Percentiles rank a stretch among this genome's conserved stretches.
Evolutionary conservation across 2,113 vertebrate genomes (phyloP).

Genomic region (Hemiprocne comata): DNA sequence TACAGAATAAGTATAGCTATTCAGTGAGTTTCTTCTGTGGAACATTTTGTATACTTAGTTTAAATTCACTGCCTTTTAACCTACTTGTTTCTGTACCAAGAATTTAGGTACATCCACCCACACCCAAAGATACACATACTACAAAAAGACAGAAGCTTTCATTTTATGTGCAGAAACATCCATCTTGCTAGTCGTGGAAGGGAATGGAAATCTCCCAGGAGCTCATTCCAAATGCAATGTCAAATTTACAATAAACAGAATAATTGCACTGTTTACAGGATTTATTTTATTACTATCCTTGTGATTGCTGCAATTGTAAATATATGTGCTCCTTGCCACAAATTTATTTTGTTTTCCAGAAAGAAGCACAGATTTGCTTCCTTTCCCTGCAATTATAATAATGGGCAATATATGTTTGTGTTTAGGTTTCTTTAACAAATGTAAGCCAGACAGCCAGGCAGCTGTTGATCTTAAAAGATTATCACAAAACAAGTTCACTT

Average conservation of each 20-base stretch:
- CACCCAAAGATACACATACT: neutral
- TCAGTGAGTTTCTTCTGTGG: neutral
- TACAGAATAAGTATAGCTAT: neutral
- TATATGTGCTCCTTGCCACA: slow-evolving; percentile 23
- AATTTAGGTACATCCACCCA: neutral
- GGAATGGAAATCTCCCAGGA: neutral
- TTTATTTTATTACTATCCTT: slow-evolving; percentile 46
- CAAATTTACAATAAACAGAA: slow-evolving; percentile 62
- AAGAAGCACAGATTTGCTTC: slow-evolving; percentile 36
- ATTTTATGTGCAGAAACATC: slow-evolving; percentile 15
- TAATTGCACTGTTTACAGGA: slow-evolving; percentile 37
- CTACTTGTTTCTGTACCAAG: neutral
- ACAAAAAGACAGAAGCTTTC: neutral
- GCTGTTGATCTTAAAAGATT: slow-evolving; percentile 59
- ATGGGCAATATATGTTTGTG: slow-evolving; percentile 23
- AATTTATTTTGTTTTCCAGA: slow-evolving; percentile 50
- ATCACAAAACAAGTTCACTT: slow-evolving; percentile 55
- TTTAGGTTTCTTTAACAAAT: slow-evolving; percentile 55
- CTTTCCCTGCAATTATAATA: slow-evolving; percentile 22
- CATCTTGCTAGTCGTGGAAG: neutral
- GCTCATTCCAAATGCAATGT: slow-evolving; percentile 27
- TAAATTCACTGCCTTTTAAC: neutral
- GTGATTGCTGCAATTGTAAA: slow-evolving; percentile 51
- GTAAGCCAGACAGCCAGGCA: slow-evolving; percentile 54
- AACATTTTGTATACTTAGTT: neutral